phyloP scores from a whole-genome alignment of 2,888 invertebrate genomes.

The Lomographa bimaculata region DNA sequence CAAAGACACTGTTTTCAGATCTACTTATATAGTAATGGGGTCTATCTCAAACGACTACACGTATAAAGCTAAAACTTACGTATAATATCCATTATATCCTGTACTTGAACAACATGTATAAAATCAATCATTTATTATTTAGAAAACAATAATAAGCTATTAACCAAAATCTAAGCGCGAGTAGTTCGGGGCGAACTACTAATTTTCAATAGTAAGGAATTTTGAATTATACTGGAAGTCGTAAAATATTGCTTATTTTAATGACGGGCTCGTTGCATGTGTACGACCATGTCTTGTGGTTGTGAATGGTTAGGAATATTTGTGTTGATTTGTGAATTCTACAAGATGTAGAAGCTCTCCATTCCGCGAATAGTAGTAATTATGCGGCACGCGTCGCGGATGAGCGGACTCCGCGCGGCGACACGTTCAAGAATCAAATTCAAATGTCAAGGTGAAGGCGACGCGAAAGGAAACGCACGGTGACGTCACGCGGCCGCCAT shows the following conservation, averaged over 20 bases:
- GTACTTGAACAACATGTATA: too few relatives aligned
- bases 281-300: slow-evolving; percentile 7
- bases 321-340: slow-evolving; percentile 7
- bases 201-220: slow-evolving; percentile 19
- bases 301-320: too few relatives aligned
- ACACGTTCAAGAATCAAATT: slow-evolving; percentile 73
- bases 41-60: too few relatives aligned
- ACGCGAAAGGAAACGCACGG: slow-evolving; percentile 73
- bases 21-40: too few relatives aligned
- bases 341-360: slow-evolving; percentile 5
- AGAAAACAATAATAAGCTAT: too few relatives aligned
- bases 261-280: slow-evolving; percentile 13
- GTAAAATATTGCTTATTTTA: slow-evolving; percentile 21
- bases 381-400: slow-evolving; percentile 55
- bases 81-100: too few relatives aligned
- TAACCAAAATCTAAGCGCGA: too few relatives aligned
- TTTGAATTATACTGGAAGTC: slow-evolving; percentile 15
- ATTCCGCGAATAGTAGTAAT: slow-evolving; percentile 36
- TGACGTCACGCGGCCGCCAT: slow-evolving; percentile 74
- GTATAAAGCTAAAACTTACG: too few relatives aligned
- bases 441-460: slow-evolving; percentile 79
- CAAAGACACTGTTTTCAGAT: too few relatives aligned
- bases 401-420: slow-evolving; percentile 55
- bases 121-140: too few relatives aligned
- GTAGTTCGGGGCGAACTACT: too few relatives aligned